Conservation (phyloP, 2,888 invertebrate species). For the Nudaria mundana region DNA sequence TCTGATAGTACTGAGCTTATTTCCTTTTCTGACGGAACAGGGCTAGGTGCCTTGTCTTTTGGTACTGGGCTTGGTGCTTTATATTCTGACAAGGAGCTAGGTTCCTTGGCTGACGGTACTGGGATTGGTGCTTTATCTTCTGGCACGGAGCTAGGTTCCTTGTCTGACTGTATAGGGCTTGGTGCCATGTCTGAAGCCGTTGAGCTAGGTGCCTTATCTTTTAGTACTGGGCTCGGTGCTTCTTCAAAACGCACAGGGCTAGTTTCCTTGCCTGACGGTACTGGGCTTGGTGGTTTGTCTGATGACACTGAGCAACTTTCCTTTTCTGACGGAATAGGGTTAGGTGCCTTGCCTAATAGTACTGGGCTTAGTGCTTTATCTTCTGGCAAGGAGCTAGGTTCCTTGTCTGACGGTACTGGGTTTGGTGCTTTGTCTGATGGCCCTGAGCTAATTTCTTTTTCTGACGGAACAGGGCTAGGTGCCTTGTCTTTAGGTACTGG, state of each 20-base stretch:
- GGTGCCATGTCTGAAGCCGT: background rate
- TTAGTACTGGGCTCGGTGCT: background rate
- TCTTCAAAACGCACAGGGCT: slow-evolving; percentile 5
- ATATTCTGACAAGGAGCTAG: background rate
- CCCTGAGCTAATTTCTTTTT: background rate
- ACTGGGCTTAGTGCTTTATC: slow-evolving; percentile 9
- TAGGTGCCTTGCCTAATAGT: background rate
- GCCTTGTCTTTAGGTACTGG: background rate
- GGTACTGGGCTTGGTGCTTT: background rate
- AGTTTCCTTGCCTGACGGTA: slow-evolving; percentile 2
- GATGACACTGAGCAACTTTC: background rate
- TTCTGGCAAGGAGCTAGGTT: background rate
- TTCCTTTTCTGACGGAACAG: background rate
- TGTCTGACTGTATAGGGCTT: slow-evolving; percentile 9
- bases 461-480: background rate
- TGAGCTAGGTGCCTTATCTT: background rate
- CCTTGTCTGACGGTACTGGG: background rate
- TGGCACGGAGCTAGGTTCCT: slow-evolving; percentile 23
- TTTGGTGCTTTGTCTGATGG: background rate
- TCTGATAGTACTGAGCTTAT: background rate
- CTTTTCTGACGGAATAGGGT: background rate
- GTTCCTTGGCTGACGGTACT: slow-evolving; percentile 5
- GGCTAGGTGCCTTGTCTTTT: slow-evolving; percentile 4
- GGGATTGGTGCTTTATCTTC: slow-evolving; percentile 11
- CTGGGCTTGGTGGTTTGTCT: background rate